Evolutionary conservation across 2,113 vertebrate species (phyloP).

Genomic region (Poeciliopsis occidentalis): DNA sequence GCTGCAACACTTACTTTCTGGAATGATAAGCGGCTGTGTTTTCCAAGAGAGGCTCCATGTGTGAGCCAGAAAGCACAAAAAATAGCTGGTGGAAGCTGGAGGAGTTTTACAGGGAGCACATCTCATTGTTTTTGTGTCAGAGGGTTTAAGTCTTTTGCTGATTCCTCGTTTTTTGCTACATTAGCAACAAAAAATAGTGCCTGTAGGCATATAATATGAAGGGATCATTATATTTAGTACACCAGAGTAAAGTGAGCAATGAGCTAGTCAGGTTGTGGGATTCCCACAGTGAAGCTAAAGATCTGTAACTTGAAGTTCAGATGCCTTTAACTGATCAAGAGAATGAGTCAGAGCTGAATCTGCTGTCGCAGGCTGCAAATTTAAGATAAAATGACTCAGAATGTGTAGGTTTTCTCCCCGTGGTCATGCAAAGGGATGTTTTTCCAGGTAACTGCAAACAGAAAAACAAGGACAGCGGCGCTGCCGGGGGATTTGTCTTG

Average conservation of each 20-base stretch:
- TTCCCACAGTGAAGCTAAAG: slow-evolving; percentile 35
- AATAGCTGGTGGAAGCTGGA: slow-evolving; percentile 60
- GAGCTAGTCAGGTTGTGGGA: slow-evolving; percentile 53
- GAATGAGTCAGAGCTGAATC: slow-evolving; percentile 29
- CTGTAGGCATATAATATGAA: slow-evolving; percentile 56
- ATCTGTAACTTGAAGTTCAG: slow-evolving; percentile 54
- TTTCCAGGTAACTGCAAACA: slow-evolving; percentile 53
- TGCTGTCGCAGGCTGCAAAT: slow-evolving; percentile 41
- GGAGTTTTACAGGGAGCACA: slow-evolving; percentile 53
- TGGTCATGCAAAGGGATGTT: slow-evolving; percentile 57
- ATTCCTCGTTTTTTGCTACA: slow-evolving; percentile 49
- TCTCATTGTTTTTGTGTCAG: slow-evolving; percentile 52
- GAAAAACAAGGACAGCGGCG: slow-evolving; percentile 32
- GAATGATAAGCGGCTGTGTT: slow-evolving; percentile 58
- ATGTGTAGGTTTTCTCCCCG: slow-evolving; percentile 33
- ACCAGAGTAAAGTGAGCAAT: slow-evolving; percentile 49
- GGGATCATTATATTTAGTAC: slow-evolving; percentile 45
- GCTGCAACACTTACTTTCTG: slow-evolving; percentile 53
- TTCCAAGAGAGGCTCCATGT: slow-evolving; percentile 53
- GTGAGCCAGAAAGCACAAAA: slow-evolving; percentile 61
- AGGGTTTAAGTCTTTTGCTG: slow-evolving; percentile 58
- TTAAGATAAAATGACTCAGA: slow-evolving; percentile 41
- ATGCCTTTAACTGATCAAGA: slow-evolving; percentile 54
- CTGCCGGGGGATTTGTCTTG: slow-evolving; percentile 47
- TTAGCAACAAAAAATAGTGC: slow-evolving; percentile 65